A percentile compares a stretch with the other conserved stretches of the same genome.
phyloP scores from a whole-genome alignment of 2,888 invertebrate genomes.

The Lampropteryx suffumata region DNA sequence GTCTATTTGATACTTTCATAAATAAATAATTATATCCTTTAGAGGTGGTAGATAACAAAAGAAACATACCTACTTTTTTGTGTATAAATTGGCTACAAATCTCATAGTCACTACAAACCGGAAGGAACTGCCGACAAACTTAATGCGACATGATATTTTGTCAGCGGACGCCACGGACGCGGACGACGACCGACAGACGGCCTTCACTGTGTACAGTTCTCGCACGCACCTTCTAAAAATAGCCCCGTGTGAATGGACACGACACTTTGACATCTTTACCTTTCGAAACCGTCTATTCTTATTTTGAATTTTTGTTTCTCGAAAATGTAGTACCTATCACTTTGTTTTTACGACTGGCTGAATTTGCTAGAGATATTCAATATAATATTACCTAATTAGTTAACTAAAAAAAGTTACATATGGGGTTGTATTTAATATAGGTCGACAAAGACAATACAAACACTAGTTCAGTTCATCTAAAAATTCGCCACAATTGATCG shows the following conservation, averaged over 20 bases:
- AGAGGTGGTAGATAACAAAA: no score
- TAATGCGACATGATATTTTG: conserved; percentile 21
- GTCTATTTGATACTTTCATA: no score
- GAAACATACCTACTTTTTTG: no score
- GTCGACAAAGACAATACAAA: no score
- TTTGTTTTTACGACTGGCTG: neutral
- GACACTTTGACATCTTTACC: conserved; percentile 28
- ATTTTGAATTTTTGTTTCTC: no score
- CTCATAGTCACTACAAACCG: neutral
- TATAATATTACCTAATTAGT: no score
- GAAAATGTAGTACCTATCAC: conserved; percentile 1
- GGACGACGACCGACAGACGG: no score
- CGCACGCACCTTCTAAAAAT: conserved; percentile 55
- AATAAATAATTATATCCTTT: no score
- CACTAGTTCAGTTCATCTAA: no score
- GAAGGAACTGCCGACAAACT: conserved; percentile 1
- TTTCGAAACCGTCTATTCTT: conserved; percentile 14
- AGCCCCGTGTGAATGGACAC: conserved; percentile 41
- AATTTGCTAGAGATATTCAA: neutral
- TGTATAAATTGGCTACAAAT: conserved; percentile 23
- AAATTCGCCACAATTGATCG: no score
- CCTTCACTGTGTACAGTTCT: conserved; percentile 60
- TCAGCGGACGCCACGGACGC: conserved; percentile 30
- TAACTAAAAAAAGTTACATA: no score
- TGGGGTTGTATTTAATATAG: no score